A percentile compares a stretch with the other conserved stretches of the same genome.
Evolutionary conservation across 1,140 invertebrate genomes (phyloP).

Genomic region (Tetragonula clypearis): DNA sequence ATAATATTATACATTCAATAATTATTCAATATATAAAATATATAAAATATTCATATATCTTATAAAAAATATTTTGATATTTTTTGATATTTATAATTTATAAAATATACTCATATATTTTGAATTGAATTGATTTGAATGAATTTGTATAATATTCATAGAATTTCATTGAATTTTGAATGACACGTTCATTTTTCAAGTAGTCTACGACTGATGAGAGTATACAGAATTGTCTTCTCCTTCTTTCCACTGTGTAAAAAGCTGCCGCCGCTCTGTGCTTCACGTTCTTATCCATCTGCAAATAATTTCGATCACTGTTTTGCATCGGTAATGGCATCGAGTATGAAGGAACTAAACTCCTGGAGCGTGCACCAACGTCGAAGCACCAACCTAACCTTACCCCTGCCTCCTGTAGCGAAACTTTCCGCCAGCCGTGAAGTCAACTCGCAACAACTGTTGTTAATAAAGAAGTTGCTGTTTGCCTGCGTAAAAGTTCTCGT

Average conservation of each 20-base stretch:
- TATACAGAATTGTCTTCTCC: not conserved
- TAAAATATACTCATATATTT: too few relatives aligned
- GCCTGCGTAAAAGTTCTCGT: slow-evolving; percentile 13
- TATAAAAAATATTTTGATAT: too few relatives aligned
- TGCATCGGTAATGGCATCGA: not conserved
- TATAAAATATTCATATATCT: too few relatives aligned
- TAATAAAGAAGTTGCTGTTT: slow-evolving; percentile 34
- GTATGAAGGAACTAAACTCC: not conserved
- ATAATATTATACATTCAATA: too few relatives aligned
- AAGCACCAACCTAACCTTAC: slow-evolving; percentile 3
- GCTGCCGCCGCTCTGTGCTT: not conserved
- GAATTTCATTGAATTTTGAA: too few relatives aligned
- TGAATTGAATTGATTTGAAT: too few relatives aligned
- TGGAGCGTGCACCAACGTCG: not conserved
- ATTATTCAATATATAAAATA: too few relatives aligned
- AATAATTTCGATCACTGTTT: not conserved
- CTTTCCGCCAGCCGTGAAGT: not conserved
- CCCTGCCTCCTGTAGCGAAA: not conserved
- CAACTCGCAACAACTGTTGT: slow-evolving; percentile 39
- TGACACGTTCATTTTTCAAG: too few relatives aligned
- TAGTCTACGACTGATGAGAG: not conserved
- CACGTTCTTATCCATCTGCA: not conserved
- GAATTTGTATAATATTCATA: too few relatives aligned
- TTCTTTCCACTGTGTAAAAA: not conserved
- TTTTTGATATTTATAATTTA: too few relatives aligned